Evolutionary conservation across 53 echinoderm and acorn worm species (phyloP).

Genomic region (Actinopyga echinites): DNA sequence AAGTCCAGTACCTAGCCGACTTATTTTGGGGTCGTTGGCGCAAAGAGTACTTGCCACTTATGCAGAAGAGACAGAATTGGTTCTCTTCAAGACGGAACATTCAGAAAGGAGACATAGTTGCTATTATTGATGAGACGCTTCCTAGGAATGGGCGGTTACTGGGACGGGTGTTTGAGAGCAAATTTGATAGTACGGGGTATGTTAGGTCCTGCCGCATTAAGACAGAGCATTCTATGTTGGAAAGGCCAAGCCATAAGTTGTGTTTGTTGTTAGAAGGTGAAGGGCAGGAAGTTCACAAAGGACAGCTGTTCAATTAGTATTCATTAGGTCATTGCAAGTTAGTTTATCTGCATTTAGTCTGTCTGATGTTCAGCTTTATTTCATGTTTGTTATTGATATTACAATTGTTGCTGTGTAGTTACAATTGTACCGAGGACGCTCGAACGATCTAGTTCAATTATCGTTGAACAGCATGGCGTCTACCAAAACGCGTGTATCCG

Average conservation of each 20-base stretch:
- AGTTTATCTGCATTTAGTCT: too few relatives aligned
- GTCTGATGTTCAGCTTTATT: too few relatives aligned
- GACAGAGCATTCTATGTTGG: constrained; percentile 37
- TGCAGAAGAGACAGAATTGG: constrained; percentile 62
- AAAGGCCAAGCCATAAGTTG: constrained; percentile 59
- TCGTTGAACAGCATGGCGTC: too few relatives aligned
- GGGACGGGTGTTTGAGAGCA: constrained; percentile 43
- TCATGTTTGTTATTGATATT: too few relatives aligned
- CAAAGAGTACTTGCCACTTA: constrained; percentile 41
- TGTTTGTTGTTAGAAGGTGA: constrained; percentile 43
- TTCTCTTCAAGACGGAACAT: constrained; percentile 8
- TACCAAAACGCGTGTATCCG: too few relatives aligned
- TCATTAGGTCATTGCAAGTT: too few relatives aligned
- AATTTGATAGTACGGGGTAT: constrained; percentile 39
- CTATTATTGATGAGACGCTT: background rate
- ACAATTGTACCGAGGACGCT: too few relatives aligned
- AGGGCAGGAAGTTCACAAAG: background rate
- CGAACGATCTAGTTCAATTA: too few relatives aligned
- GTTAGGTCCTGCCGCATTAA: constrained; percentile 63
- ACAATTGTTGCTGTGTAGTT: too few relatives aligned
- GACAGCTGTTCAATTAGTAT: too few relatives aligned
- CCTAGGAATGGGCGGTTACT: constrained; percentile 29
- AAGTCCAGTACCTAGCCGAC: too few relatives aligned
- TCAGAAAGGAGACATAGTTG: constrained; percentile 33
- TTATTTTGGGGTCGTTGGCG: constrained; percentile 50